Percentiles rank a stretch among this genome's conserved stretches.
Conservation (phyloP, 2,113 vertebrate species). For the Bubo scandiacus region DNA sequence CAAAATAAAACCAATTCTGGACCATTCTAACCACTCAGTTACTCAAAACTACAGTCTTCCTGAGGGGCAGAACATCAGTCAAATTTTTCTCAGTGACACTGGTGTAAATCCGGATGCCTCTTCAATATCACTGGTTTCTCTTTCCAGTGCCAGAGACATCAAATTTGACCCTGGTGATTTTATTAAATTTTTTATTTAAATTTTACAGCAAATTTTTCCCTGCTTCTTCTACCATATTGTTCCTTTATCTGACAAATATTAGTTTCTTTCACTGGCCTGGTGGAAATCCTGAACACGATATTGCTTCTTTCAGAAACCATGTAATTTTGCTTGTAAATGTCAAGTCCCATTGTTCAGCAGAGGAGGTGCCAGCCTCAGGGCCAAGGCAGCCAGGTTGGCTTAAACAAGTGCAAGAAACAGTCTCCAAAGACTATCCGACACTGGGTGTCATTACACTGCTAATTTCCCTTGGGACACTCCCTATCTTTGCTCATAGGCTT, state of each 20-base stretch:
- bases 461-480: not conserved
- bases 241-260: not conserved
- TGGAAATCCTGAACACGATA: not conserved
- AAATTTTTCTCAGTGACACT: not conserved
- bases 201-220: not conserved
- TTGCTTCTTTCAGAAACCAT: not conserved
- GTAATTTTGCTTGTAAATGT: not conserved
- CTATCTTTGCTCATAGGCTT: not conserved
- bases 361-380: not conserved
- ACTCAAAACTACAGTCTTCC: not conserved
- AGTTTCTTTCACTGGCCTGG: not conserved
- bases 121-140: not conserved
- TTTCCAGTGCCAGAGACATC: not conserved
- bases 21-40: not conserved
- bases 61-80: not conserved
- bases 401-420: not conserved
- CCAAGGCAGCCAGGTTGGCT: not conserved
- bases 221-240: not conserved
- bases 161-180: not conserved
- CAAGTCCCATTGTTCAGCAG: not conserved
- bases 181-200: no score
- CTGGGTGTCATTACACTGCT: not conserved
- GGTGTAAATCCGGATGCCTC: not conserved
- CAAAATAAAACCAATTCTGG: not conserved
- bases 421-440: not conserved